phyloP scores from a whole-genome alignment of 2,888 invertebrate genomes.

The Caenorhabditis wallacei region DNA sequence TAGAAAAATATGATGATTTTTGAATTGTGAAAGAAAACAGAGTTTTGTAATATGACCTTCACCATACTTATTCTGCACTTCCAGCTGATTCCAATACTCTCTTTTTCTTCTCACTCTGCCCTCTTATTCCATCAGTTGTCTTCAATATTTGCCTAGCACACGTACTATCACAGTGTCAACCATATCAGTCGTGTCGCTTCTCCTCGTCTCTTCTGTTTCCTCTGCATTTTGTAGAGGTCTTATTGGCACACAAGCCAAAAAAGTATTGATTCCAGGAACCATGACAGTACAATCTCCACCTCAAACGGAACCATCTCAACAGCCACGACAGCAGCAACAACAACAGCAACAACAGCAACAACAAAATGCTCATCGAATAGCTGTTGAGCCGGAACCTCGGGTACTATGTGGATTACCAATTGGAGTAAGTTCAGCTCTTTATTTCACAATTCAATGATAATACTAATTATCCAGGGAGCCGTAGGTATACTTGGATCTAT shows the following conservation, averaged over 20 bases:
- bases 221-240: constrained; percentile 15
- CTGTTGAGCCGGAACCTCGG: constrained; percentile 60
- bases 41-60: background rate
- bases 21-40: background rate
- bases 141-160: constrained; percentile 54
- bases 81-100: constrained; percentile 49
- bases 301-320: constrained; percentile 35
- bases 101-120: constrained; percentile 4
- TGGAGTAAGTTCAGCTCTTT: constrained; percentile 34
- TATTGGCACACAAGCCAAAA: constrained; percentile 30
- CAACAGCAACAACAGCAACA: constrained; percentile 2
- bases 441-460: background rate
- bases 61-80: constrained; percentile 10
- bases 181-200: constrained; percentile 50
- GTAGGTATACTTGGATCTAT: constrained; percentile 62
- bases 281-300: constrained; percentile 19
- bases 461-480: constrained; percentile 57
- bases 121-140: constrained; percentile 35
- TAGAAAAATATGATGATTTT: no score
- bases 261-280: constrained; percentile 41
- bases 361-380: constrained; percentile 17
- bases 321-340: constrained; percentile 9
- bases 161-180: constrained; percentile 51
- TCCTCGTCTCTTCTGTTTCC: constrained; percentile 12
- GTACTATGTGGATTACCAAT: constrained; percentile 62